Conservation (phyloP, 2,888 invertebrate genomes). For the Troilus luridus region DNA sequence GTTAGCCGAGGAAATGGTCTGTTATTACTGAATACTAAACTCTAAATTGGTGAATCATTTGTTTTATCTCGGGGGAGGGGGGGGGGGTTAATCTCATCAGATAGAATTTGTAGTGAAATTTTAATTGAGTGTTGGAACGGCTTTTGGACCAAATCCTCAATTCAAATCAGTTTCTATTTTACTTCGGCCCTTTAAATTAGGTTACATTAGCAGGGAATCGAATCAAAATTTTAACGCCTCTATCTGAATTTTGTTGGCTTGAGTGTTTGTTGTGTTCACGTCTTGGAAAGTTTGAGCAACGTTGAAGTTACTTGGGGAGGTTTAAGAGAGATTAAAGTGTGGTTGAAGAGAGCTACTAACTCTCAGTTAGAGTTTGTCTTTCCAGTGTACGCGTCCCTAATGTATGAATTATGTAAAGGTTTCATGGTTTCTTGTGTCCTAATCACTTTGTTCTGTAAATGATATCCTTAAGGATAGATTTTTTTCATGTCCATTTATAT, state of each 20-base stretch:
- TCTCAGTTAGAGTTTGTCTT: constrained; percentile 1
- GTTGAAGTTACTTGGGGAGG: not conserved
- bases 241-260: not conserved
- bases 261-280: constrained; percentile 44
- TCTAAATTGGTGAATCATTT: constrained; percentile 35
- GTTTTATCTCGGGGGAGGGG: not conserved
- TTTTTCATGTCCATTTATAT: not conserved
- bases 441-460: not conserved
- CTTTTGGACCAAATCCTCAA: not conserved
- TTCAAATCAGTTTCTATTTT: constrained; percentile 32
- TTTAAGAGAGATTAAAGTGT: constrained; percentile 45
- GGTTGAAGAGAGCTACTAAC: constrained; percentile 29
- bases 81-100: constrained; percentile 13
- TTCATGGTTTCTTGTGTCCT: not conserved
- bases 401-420: constrained; percentile 42
- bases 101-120: constrained; percentile 26
- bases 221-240: constrained; percentile 57
- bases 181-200: not conserved
- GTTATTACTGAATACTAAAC: constrained; percentile 40
- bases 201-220: constrained; percentile 5
- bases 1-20: not conserved
- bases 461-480: not conserved
- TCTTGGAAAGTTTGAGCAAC: not conserved
- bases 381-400: not conserved
- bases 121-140: constrained; percentile 10